Conservation (phyloP, 2,888 invertebrate species). For the Eustalomyia histrio region DNA sequence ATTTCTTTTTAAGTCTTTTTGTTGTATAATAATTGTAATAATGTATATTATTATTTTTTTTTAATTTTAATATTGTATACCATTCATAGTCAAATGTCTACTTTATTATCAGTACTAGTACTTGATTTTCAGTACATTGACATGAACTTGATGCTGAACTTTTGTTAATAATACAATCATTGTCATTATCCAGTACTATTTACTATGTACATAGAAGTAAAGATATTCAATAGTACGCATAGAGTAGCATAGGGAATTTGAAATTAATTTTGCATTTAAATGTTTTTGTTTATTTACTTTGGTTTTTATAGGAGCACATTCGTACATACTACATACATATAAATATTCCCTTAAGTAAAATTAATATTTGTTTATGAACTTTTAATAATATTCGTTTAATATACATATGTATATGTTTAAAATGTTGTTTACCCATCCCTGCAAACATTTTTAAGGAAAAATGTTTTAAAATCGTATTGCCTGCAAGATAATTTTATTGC, state of each 20-base stretch:
- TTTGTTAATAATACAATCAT: slow-evolving; percentile 1
- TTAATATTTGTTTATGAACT: neutral
- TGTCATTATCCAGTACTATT: neutral
- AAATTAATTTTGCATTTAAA: slow-evolving; percentile 29
- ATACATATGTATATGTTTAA: neutral
- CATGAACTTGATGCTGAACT: slow-evolving; percentile 39
- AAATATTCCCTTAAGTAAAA: neutral
- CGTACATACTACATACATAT: neutral
- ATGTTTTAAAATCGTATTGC: too few relatives aligned
- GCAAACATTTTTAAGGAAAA: too few relatives aligned
- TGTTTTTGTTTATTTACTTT: slow-evolving; percentile 2
- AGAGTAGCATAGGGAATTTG: slow-evolving; percentile 2
- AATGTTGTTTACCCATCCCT: too few relatives aligned
- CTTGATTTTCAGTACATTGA: slow-evolving; percentile 18
- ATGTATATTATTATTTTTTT: slow-evolving; percentile 1
- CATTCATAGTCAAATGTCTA: slow-evolving; percentile 19
- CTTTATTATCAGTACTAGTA: slow-evolving; percentile 33
- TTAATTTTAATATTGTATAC: slow-evolving; percentile 1
- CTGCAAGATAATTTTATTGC: too few relatives aligned
- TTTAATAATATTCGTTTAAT: neutral
- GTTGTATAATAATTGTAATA: neutral
- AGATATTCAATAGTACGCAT: neutral
- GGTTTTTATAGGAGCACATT: neutral
- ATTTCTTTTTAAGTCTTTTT: neutral
- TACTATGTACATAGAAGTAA: too few relatives aligned